Conservation (phyloP, 2,888 invertebrate genomes). For the Drosophila demipolita region DNA sequence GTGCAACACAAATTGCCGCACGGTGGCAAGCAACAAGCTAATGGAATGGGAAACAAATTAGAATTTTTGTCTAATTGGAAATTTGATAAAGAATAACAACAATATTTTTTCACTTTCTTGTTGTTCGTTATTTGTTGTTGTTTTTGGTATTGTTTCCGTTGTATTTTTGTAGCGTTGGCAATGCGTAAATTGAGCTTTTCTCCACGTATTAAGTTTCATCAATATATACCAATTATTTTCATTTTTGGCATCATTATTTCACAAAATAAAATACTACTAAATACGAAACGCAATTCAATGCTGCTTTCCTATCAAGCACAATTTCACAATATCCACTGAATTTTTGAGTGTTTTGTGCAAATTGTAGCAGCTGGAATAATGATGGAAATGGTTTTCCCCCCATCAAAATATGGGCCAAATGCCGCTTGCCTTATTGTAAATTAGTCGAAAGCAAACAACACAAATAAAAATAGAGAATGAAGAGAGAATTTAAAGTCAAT, state of each 20-base stretch:
- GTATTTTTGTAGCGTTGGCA: constrained; percentile 12
- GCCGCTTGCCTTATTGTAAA: neutral
- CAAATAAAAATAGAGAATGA: neutral
- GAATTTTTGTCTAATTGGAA: constrained; percentile 79
- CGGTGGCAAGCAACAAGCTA: constrained; percentile 10
- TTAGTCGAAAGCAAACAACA: neutral
- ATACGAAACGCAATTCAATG: constrained; percentile 1
- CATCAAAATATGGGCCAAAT: neutral
- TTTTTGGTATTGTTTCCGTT: constrained; percentile 9
- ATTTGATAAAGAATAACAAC: constrained; percentile 68
- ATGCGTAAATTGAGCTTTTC: constrained; percentile 73
- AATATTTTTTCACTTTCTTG: constrained; percentile 36
- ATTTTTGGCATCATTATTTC: constrained; percentile 68
- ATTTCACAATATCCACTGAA: constrained; percentile 14
- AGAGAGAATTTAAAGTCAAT: neutral
- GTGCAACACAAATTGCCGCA: constrained; percentile 23
- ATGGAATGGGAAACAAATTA: constrained; percentile 65
- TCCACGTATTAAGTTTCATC: constrained; percentile 75
- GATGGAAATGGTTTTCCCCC: neutral
- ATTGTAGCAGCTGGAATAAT: neutral
- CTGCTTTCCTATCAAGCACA: neutral
- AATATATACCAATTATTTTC: constrained; percentile 68
- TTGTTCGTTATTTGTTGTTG: constrained; percentile 12
- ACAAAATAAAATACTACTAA: constrained; percentile 57
- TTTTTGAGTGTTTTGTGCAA: neutral